Evolutionary conservation across 2,797 vertebrate species (phyloP).

Genomic region (Enteromius treurensis): DNA sequence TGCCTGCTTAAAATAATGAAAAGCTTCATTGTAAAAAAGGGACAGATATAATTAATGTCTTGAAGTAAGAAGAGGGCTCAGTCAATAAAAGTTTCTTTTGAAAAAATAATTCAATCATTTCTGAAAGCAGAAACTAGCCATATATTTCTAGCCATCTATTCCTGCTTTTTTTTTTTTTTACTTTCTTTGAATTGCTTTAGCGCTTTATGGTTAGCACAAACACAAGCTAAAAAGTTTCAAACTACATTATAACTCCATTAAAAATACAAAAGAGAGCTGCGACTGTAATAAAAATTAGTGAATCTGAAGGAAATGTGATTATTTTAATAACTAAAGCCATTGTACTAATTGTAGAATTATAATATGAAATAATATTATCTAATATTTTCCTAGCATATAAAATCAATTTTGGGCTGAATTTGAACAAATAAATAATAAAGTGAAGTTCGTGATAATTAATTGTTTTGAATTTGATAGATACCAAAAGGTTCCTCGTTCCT

Average conservation of each 20-base stretch:
- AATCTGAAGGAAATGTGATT: neutral
- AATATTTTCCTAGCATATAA: neutral
- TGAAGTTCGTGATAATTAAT: neutral
- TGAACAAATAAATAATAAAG: neutral
- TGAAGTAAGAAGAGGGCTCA: neutral
- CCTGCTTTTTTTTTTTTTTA: neutral
- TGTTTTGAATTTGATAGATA: neutral
- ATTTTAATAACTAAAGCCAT: neutral
- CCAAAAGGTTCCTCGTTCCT: neutral
- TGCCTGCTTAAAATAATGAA: neutral
- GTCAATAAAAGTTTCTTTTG: neutral
- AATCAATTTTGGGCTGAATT: neutral
- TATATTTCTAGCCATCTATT: neutral
- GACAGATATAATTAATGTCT: neutral
- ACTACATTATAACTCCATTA: neutral
- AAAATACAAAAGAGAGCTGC: neutral
- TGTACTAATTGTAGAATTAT: neutral
- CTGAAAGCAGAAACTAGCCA: neutral
- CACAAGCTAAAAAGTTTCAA: neutral
- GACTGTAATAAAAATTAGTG: neutral
- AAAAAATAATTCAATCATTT: neutral
- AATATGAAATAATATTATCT: neutral
- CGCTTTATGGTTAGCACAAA: conserved; percentile 1
- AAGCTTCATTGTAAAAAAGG: neutral
- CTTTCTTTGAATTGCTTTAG: neutral